These are phyloP conservation scores for Papilio elwesi DNA, from an alignment of 2,888 invertebrate genomes.

Conservation along the genomic window DNA sequence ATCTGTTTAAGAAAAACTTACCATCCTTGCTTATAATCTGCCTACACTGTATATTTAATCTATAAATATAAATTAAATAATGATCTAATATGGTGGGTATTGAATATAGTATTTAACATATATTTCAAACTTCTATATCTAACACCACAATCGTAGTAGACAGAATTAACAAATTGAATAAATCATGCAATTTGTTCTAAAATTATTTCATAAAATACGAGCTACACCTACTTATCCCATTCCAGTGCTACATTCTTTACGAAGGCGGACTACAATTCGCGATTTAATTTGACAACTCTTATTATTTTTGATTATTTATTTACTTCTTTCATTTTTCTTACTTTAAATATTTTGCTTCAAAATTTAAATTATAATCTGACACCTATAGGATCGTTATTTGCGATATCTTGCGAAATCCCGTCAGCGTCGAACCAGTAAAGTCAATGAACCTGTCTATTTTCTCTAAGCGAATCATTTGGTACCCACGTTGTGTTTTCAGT, in stretches of 20 bases:
- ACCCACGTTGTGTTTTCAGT: constrained; percentile 10
- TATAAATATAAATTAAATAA: too few relatives aligned
- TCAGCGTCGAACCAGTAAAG: neutral
- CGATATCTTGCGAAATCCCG: neutral
- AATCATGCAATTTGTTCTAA: neutral
- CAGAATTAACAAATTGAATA: too few relatives aligned
- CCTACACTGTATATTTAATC: too few relatives aligned
- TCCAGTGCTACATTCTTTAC: constrained; percentile 18
- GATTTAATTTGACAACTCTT: constrained; percentile 9
- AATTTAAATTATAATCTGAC: neutral
- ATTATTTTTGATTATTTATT: neutral
- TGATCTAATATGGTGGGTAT: too few relatives aligned
- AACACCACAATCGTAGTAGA: too few relatives aligned
- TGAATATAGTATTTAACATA: too few relatives aligned
- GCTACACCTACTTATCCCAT: constrained; percentile 15
- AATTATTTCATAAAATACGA: constrained; percentile 6
- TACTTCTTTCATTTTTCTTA: too few relatives aligned
- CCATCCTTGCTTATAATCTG: too few relatives aligned
- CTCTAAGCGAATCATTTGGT: constrained; percentile 3
- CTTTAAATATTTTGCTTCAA: neutral
- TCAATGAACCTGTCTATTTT: constrained; percentile 29
- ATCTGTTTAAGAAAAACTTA: too few relatives aligned
- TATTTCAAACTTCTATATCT: too few relatives aligned
- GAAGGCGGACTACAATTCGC: constrained; percentile 7
- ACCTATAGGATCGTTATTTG: too few relatives aligned